Base-by-base conservation (phyloP, 2,113 vertebrate genomes). In the Siniperca chuatsi region DNA sequence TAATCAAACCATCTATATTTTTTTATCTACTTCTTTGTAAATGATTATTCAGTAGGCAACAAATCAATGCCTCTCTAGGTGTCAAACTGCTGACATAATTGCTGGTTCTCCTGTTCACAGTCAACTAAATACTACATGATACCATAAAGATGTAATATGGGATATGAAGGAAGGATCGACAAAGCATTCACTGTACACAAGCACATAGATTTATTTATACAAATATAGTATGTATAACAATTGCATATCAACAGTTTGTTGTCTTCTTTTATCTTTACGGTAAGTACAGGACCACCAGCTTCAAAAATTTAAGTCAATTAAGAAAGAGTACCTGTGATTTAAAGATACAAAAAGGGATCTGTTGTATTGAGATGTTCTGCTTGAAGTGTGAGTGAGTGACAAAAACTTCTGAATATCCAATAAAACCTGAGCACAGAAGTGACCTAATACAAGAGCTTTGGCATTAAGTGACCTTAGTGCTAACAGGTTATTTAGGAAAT, bases 221-320 rank as follows among this genome's bases (percentile, higher is more conserved):
- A 96, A 96, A 96, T 96, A 96, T 96, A 96, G 87, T 96, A 95
- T 95, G 93, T 96, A 96, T 96, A 93, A 96, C 95, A 96, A 96
- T 96, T 96, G 95, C 95, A 96, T 96, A 96, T 96, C 88, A 95
- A 95, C 90, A 91, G 86, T 87, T 89, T 92, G 61, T 90, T 91
- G 79, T 92, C n/a, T 78, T 83, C 92, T 91, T 88, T 40, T 68
- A 87, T 89, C 87, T 92, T 90, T 83, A 92, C 52, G 81, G 68
- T 91, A 92, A 92, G 73, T 92, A 91, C 92, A 93, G 87, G 92
- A 93, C 92, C 85, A 92, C 89, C 89, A 90, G 87, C 89, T 88
- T 93, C 84, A 88, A 95, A 95, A 95, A 93, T 94, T 90, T 89
- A 90, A 95, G 87, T 94, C 87, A 92, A 94, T 95, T 95, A 94